These are phyloP conservation scores for Horisme vitalbata DNA, from an alignment of 2,888 invertebrate genomes.

Conservation along the genomic window DNA sequence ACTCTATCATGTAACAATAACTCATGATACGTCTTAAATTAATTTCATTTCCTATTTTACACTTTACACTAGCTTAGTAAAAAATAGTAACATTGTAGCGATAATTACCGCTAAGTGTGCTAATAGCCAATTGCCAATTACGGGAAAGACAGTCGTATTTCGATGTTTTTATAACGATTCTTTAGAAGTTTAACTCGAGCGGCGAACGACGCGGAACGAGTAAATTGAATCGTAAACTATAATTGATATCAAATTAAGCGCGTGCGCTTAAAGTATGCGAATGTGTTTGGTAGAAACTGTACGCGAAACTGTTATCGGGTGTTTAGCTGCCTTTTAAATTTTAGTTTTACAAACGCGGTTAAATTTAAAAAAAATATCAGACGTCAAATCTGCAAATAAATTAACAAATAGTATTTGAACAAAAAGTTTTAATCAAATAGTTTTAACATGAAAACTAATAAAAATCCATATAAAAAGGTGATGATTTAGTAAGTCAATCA, in stretches of 20 bases:
- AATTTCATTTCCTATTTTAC: conserved; percentile 16
- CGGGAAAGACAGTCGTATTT: conserved; percentile 36
- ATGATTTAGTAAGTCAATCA: too few relatives aligned
- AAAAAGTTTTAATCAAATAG: too few relatives aligned
- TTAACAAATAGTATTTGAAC: too few relatives aligned
- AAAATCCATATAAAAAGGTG: too few relatives aligned
- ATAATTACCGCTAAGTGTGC: conserved; percentile 55
- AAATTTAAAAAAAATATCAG: too few relatives aligned
- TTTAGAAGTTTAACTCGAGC: conserved; percentile 46
- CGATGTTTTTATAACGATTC: conserved; percentile 59
- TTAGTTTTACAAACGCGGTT: too few relatives aligned
- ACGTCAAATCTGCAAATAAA: too few relatives aligned
- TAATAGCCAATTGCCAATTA: conserved; percentile 62
- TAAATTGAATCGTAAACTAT: conserved; percentile 28
- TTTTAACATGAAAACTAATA: too few relatives aligned
- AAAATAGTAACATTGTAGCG: too few relatives aligned
- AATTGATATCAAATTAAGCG: conserved; percentile 14
- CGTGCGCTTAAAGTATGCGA: not conserved
- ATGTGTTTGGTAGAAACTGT: too few relatives aligned
- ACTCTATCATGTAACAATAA: not conserved
- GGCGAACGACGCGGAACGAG: conserved; percentile 52
- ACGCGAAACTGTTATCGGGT: too few relatives aligned
- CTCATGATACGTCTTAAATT: conserved; percentile 18
- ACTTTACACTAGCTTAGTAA: conserved; percentile 22
- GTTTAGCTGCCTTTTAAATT: too few relatives aligned